These are phyloP conservation scores for Leptocoma aspasia DNA, from an alignment of 2,113 vertebrate species.

Conservation along the genomic window DNA sequence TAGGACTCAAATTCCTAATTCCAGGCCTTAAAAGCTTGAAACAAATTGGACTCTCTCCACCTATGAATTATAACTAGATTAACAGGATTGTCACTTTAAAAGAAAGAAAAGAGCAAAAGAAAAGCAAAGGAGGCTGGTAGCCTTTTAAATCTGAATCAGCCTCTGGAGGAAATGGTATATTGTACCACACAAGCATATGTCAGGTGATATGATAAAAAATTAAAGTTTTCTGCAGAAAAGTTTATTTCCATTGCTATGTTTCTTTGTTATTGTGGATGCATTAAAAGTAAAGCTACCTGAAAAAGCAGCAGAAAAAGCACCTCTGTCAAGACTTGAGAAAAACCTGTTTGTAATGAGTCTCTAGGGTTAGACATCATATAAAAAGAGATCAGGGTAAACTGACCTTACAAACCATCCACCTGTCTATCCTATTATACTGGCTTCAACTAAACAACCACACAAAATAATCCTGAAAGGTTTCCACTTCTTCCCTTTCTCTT, in stretches of 20 bases:
- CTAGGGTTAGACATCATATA: neutral
- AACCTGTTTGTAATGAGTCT: constrained; percentile 2
- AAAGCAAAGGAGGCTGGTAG: neutral
- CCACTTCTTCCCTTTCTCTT: neutral
- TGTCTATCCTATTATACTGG: neutral
- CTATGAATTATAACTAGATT: neutral
- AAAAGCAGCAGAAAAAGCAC: neutral
- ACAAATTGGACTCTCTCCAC: neutral
- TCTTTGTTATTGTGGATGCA: neutral
- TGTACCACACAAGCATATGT: neutral
- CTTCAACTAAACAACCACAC: neutral
- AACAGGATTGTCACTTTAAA: neutral
- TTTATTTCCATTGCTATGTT: neutral
- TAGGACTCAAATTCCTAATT: neutral
- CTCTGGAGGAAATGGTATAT: neutral
- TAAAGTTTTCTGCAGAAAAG: neutral
- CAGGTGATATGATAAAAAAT: neutral
- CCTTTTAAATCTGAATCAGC: neutral
- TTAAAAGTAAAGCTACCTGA: neutral
- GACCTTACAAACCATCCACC: constrained; percentile 7
- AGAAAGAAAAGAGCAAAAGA: neutral
- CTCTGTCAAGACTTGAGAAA: constrained; percentile 25
- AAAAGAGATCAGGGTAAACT: neutral
- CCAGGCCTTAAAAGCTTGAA: neutral
- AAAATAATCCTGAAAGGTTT: neutral